Base-by-base conservation (phyloP, 2,113 vertebrate species). In the Tetraodon nigroviridis region DNA sequence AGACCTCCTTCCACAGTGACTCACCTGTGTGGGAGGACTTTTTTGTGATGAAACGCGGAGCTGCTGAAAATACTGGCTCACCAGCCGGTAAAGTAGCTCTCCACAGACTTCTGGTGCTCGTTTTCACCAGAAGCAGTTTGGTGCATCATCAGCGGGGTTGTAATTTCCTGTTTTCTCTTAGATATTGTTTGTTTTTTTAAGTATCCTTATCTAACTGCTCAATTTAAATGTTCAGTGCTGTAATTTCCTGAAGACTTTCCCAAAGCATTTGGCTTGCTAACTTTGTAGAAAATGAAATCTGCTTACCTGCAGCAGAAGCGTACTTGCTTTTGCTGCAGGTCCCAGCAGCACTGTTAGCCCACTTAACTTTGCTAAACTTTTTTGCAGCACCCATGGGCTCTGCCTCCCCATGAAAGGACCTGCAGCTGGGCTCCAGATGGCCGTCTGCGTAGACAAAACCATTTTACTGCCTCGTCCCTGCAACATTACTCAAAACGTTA, bases 401-500 rank as follows among this genome's bases (percentile, higher is more conserved):
- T 1, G 53, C 57, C 41, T 63, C 40, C 53, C 44, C 7, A 14
- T 58, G 70, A 67, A 66, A 45, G 47, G 62, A 53, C 70, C 59
- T 15, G 51, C 29, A 41, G 74, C 81, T 69, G 27, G 0, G 51
- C 64, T 76, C 78, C 82, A 84, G 86, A 82, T 83, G 82, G 80
- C 64, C 50, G 55, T 46, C 42, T 65, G 67, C 48, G 59, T 67
- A 72, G 69, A 82, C 64, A 72, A 72, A 77, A 61, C 61, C 47
- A 14, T 61, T 86, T 84, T 72, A 81, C 63, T 76, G 66, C 71
- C 58, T 75, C n/a, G 3, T 66, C 61, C 57, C 58, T 70, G 72
- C 80, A 29, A 67, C 81, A 80, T 85, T 79, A 83, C 82, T 86
- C 84, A 81, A 80, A 80, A 81, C 62, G 69, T 84, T 79, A 84